phyloP scores from a whole-genome alignment of 2,113 vertebrate species.

The Platichthys stellatus region DNA sequence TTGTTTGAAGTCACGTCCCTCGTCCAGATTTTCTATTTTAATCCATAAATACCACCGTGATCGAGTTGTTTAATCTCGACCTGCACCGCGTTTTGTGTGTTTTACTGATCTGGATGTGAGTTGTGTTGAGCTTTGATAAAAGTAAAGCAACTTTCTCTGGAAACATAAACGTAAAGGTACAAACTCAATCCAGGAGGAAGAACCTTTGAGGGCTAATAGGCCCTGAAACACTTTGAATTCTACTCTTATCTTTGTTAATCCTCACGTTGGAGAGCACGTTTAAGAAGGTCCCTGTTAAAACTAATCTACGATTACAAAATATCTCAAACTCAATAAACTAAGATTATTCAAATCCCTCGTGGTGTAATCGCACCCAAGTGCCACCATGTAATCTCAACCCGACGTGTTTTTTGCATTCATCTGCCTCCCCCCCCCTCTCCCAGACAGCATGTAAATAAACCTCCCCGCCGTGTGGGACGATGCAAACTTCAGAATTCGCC shows the following conservation, averaged over 20 bases:
- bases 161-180: background rate
- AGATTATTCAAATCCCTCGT: constrained; percentile 79
- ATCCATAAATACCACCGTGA: too few species aligned
- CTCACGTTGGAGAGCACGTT: constrained; percentile 50
- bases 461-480: constrained; percentile 58
- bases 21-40: too few species aligned
- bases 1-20: too few species aligned
- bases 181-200: background rate
- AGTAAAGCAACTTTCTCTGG: constrained; percentile 1
- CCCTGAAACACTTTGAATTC: constrained; percentile 41
- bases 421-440: constrained; percentile 26
- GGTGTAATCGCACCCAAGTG: constrained; percentile 72
- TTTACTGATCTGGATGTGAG: background rate
- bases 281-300: constrained; percentile 68
- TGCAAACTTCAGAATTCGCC: constrained; percentile 64
- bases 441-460: constrained; percentile 67
- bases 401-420: constrained; percentile 63
- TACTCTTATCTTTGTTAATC: constrained; percentile 65
- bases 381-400: constrained; percentile 71
- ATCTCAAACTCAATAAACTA: constrained; percentile 73
- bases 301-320: constrained; percentile 80
- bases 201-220: constrained; percentile 13
- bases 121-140: background rate
- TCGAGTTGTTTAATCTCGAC: too few species aligned
- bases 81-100: too few species aligned